Evolutionary conservation across 2,888 invertebrate species (phyloP).

Genomic region (Apoderus coryli): DNA sequence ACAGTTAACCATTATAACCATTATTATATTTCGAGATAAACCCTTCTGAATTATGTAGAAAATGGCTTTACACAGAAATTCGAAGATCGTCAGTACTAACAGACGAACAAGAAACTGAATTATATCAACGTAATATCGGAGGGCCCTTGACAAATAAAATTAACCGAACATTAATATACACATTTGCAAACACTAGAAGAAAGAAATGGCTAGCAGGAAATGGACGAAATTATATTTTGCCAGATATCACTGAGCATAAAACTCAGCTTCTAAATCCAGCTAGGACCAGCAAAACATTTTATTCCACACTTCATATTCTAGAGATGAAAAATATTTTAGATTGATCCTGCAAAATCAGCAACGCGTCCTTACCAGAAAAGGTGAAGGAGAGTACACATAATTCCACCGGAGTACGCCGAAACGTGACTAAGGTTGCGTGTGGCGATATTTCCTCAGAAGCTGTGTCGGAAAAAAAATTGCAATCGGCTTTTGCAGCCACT

Average conservation of each 20-base stretch:
- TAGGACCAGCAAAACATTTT: slow-evolving; percentile 3
- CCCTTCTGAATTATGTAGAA: slow-evolving; percentile 6
- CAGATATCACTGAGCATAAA: slow-evolving; percentile 7
- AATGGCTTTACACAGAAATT: slow-evolving; percentile 6
- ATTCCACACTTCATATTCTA: slow-evolving; percentile 6
- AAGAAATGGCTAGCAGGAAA: slow-evolving; percentile 9
- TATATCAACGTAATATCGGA: slow-evolving; percentile 6
- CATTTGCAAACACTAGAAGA: slow-evolving; percentile 7
- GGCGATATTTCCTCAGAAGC: slow-evolving; percentile 9
- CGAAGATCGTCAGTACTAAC: slow-evolving; percentile 4
- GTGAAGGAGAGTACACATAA: slow-evolving; percentile 20
- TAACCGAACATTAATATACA: slow-evolving; percentile 6
- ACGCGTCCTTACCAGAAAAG: slow-evolving; percentile 18
- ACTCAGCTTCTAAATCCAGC: slow-evolving; percentile 7
- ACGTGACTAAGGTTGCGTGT: slow-evolving; percentile 23
- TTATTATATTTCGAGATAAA: slow-evolving; percentile 7
- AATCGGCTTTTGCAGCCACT: slow-evolving; percentile 18
- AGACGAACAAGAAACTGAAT: slow-evolving; percentile 8
- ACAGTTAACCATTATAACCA: background rate
- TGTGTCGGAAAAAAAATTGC: slow-evolving; percentile 16
- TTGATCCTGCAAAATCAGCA: slow-evolving; percentile 20
- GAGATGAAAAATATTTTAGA: slow-evolving; percentile 20
- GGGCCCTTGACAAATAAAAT: slow-evolving; percentile 5
- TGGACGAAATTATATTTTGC: slow-evolving; percentile 8
- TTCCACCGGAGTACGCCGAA: slow-evolving; percentile 24